Percentiles rank a stretch among this genome's conserved stretches.
phyloP scores from a whole-genome alignment of 2,113 vertebrate genomes.

The Acrocephalus kingi region DNA sequence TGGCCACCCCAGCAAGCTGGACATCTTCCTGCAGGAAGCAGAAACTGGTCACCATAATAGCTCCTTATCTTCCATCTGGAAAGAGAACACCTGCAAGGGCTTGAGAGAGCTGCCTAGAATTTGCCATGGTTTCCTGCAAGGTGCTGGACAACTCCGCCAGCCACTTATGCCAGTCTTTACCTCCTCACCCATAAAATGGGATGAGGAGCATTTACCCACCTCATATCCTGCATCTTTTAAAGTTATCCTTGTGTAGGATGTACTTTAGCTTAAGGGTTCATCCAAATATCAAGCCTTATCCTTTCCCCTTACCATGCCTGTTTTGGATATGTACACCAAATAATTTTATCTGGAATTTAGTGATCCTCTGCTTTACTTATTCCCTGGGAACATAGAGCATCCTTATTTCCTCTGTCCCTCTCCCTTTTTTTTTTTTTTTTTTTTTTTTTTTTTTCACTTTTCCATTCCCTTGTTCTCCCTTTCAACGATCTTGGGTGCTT shows the following conservation, averaged over 20 bases:
- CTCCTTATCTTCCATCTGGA: not conserved
- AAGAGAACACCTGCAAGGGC: not conserved
- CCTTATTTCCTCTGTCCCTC: rapidly evolving
- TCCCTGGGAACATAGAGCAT: not conserved
- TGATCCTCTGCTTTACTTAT: not conserved
- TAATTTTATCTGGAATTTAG: not conserved
- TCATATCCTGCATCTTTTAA: not conserved
- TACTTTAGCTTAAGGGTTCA: not conserved
- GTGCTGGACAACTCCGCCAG: not conserved
- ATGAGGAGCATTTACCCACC: not conserved
- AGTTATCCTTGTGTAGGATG: not conserved
- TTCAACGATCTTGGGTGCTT: not conserved
- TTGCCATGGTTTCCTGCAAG: not conserved
- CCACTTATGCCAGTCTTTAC: not conserved
- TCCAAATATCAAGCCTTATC: not conserved
- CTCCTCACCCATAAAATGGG: not conserved
- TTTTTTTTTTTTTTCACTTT: too few species aligned
- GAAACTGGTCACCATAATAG: rapidly evolving
- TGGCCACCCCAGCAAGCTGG: not conserved
- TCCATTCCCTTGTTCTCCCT: not conserved
- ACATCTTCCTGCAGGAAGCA: not conserved
- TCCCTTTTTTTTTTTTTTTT: not conserved
- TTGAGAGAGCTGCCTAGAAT: not conserved
- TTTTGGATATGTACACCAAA: not conserved
- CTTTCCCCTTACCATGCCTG: not conserved